Percentiles rank a stretch among this genome's conserved stretches.
Conservation (phyloP, 2,113 vertebrate species). For the Reinhardtius hippoglossoides region DNA sequence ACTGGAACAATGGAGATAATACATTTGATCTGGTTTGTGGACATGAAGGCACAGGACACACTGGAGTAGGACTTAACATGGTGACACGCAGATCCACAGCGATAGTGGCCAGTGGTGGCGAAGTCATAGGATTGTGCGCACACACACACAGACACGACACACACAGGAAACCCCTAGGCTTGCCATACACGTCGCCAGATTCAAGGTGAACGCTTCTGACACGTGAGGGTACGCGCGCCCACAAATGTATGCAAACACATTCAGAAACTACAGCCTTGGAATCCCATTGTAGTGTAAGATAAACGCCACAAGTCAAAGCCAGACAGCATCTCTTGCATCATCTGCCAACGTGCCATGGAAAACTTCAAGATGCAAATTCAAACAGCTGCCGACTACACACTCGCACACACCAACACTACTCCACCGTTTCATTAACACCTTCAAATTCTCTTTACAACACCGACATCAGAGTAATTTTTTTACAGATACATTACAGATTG, state of each 20-base stretch:
- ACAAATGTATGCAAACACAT: slow-evolving; percentile 1
- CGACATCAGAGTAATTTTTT: neutral
- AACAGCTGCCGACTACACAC: slow-evolving; percentile 20
- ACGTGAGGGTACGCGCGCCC: neutral
- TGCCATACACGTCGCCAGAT: neutral
- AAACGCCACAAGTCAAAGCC: slow-evolving; percentile 39
- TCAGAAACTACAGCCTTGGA: slow-evolving; percentile 41
- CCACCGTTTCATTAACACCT: slow-evolving; percentile 21
- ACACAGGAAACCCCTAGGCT: neutral
- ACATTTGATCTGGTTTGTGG: slow-evolving; percentile 60
- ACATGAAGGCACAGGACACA: slow-evolving; percentile 54
- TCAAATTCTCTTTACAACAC: slow-evolving; percentile 2
- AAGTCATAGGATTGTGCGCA: neutral
- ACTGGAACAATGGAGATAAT: slow-evolving; percentile 64
- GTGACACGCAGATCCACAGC: slow-evolving; percentile 39
- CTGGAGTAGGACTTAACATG: slow-evolving; percentile 42
- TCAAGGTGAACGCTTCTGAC: slow-evolving; percentile 13
- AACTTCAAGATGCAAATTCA: slow-evolving; percentile 37
- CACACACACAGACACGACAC: too few relatives aligned
- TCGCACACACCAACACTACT: neutral
- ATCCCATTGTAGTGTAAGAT: slow-evolving; percentile 32
- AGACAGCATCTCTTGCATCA: slow-evolving; percentile 44
- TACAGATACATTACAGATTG: neutral
- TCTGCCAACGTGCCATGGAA: slow-evolving; percentile 14
- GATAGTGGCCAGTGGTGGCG: slow-evolving; percentile 23